Conservation (phyloP, 2,113 vertebrate genomes). For the Uria lomvia region DNA sequence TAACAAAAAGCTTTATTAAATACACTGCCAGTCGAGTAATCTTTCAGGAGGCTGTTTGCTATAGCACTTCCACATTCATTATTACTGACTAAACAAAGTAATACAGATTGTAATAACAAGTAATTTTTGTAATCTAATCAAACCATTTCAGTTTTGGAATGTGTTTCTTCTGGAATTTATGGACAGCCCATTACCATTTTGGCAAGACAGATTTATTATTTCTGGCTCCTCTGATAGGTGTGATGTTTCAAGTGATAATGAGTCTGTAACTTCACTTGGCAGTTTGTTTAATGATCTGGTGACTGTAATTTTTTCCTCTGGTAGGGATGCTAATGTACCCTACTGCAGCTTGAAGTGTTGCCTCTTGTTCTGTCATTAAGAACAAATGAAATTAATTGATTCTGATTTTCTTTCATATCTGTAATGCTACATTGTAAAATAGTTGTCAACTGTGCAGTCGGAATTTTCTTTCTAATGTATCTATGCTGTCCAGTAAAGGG, state of each 20-base stretch:
- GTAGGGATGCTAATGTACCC: background rate
- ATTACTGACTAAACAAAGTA: background rate
- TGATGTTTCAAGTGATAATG: slow-evolving; percentile 48
- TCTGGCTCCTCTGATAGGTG: slow-evolving; percentile 19
- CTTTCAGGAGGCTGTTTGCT: background rate
- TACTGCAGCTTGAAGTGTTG: slow-evolving; percentile 7
- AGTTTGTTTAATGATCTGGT: slow-evolving; percentile 50
- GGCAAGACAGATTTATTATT: slow-evolving; percentile 29
- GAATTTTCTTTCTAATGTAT: background rate
- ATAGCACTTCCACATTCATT: background rate
- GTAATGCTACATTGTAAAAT: background rate
- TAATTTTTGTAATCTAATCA: slow-evolving; percentile 19
- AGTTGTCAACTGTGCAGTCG: background rate
- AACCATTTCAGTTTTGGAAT: background rate
- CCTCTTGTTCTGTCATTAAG: slow-evolving; percentile 32
- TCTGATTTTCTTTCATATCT: slow-evolving; percentile 12
- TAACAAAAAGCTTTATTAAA: background rate
- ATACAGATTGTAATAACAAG: background rate
- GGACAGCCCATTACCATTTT: background rate
- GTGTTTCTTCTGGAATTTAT: background rate
- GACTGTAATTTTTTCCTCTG: slow-evolving; percentile 9
- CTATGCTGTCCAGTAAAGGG: background rate
- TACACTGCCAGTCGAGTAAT: background rate
- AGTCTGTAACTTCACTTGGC: slow-evolving; percentile 42
- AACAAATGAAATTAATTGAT: slow-evolving; percentile 36